phyloP scores from a whole-genome alignment of 2,797 vertebrate species.

The Sternarchorhynchus goeldii region DNA sequence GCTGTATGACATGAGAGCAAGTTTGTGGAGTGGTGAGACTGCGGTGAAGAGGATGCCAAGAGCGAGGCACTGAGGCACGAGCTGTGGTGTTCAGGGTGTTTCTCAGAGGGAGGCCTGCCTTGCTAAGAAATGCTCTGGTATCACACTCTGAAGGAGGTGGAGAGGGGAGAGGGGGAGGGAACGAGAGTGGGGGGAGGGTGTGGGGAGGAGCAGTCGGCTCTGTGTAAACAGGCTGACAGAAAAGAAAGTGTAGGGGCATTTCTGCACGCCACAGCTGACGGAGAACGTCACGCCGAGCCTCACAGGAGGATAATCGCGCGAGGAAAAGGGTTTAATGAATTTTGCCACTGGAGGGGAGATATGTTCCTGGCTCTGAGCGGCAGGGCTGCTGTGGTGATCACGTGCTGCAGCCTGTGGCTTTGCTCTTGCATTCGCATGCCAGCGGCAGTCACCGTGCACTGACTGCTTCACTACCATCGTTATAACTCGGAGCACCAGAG shows the following conservation, averaged over 20 bases:
- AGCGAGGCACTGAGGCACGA: slow-evolving; percentile 3
- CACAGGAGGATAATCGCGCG: slow-evolving; percentile 50
- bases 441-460: slow-evolving; percentile 25
- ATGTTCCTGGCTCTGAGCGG: slow-evolving; percentile 66
- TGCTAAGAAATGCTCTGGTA: slow-evolving; percentile 58
- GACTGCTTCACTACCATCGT: slow-evolving; percentile 29
- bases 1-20: not conserved
- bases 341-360: slow-evolving; percentile 72
- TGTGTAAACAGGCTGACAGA: slow-evolving; percentile 65
- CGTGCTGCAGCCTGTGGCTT: slow-evolving; percentile 55
- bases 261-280: slow-evolving; percentile 34
- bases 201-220: slow-evolving; percentile 43
- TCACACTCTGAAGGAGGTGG: slow-evolving; percentile 53
- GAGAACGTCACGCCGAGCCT: slow-evolving; percentile 39
- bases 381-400: slow-evolving; percentile 62
- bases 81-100: slow-evolving; percentile 50
- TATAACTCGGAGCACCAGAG: slow-evolving; percentile 47
- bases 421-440: slow-evolving; percentile 52
- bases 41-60: slow-evolving; percentile 9
- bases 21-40: slow-evolving; percentile 6
- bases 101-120: slow-evolving; percentile 48
- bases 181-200: slow-evolving; percentile 29
- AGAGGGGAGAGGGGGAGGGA: slow-evolving; percentile 33
- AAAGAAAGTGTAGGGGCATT: slow-evolving; percentile 62
- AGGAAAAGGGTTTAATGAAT: slow-evolving; percentile 71